Evolutionary conservation across 2,113 vertebrate species (phyloP).

Genomic region (Ardeotis arabs): DNA sequence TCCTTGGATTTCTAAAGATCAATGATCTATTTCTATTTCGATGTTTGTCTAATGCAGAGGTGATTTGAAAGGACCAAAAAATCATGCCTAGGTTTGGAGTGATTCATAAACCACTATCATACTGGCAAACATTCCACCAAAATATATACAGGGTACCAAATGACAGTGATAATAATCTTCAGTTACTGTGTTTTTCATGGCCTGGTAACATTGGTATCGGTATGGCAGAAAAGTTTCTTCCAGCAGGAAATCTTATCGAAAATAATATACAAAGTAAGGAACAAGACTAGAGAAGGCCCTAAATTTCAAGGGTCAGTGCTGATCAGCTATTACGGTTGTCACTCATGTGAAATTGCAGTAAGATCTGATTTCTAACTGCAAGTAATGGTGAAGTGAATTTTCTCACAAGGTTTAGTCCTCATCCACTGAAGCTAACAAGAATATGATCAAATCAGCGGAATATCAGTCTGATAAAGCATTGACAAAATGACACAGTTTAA

Average conservation of each 20-base stretch:
- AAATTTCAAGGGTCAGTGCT: not conserved
- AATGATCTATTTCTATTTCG: not conserved
- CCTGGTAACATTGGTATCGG: not conserved
- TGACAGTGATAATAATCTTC: not conserved
- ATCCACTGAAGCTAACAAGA: too few relatives aligned
- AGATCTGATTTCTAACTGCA: not conserved
- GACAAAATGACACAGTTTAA: not conserved
- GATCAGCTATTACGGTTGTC: not conserved
- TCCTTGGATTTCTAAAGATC: not conserved
- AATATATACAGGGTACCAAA: not conserved
- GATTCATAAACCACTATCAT: not conserved
- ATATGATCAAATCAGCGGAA: not conserved
- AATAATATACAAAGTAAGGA: not conserved
- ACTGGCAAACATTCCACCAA: not conserved
- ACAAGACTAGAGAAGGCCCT: not conserved
- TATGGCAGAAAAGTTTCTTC: not conserved
- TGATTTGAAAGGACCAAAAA: not conserved
- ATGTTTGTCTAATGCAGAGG: not conserved
- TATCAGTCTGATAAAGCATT: not conserved
- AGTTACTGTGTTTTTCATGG: not conserved
- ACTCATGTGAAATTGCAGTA: accelerated
- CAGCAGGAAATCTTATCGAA: not conserved
- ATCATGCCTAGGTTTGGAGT: not conserved
- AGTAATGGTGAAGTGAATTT: not conserved
- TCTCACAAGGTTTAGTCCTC: not conserved